Evolutionary conservation across 2,113 vertebrate genomes (phyloP).

Genomic region (Pteropus alecto): DNA sequence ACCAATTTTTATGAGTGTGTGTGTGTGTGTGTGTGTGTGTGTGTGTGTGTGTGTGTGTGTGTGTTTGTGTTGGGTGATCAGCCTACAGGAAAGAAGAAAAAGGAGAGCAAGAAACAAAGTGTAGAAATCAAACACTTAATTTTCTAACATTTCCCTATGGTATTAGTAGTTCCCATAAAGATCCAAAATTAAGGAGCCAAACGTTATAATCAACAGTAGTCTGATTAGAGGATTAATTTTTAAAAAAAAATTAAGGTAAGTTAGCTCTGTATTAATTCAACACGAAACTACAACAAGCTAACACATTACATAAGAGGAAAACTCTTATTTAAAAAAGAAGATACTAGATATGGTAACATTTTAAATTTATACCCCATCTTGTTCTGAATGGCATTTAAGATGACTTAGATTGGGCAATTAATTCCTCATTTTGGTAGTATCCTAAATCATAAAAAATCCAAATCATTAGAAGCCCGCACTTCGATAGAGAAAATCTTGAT

Average conservation of each 20-base stretch:
- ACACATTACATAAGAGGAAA: background rate
- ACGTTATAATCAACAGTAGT: background rate
- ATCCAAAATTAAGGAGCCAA: conserved; percentile 36
- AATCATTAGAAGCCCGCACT: conserved; percentile 42
- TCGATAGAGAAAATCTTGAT: conserved; percentile 19
- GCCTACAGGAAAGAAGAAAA: background rate
- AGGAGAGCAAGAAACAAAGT: background rate
- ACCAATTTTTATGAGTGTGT: background rate
- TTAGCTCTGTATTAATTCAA: conserved; percentile 30
- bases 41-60: background rate
- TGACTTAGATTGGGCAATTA: conserved; percentile 9
- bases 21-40: background rate
- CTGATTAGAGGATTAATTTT: background rate
- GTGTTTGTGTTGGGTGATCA: background rate
- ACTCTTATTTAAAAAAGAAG: background rate
- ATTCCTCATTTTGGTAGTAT: conserved; percentile 34
- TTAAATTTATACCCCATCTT: conserved; percentile 49
- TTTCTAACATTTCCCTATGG: conserved; percentile 19
- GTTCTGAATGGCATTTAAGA: conserved; percentile 45
- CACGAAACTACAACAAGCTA: conserved; percentile 43
- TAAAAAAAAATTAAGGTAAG: conserved; percentile 17
- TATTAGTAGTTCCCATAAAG: conserved; percentile 9
- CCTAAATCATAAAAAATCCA: conserved; percentile 17
- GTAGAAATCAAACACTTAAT: conserved; percentile 7
- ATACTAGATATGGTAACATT: background rate